A percentile compares a stretch with the other conserved stretches of the same genome.
Evolutionary conservation across 2,113 vertebrate species (phyloP).

Genomic region (Hippocampus mohnikei): DNA sequence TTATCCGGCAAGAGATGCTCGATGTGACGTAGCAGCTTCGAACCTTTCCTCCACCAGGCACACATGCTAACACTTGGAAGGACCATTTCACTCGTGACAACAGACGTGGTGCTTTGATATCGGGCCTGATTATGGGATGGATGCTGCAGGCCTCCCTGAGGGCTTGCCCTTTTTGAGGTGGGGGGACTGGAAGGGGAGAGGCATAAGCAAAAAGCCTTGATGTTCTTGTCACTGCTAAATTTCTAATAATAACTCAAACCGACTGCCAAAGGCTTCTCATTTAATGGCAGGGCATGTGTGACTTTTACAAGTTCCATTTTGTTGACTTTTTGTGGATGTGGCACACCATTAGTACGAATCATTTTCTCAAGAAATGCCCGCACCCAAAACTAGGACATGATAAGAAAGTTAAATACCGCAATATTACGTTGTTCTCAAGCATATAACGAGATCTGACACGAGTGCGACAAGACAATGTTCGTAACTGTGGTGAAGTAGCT

Average conservation of each 20-base stretch:
- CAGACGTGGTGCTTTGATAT: slow-evolving; percentile 17
- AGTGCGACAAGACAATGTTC: neutral
- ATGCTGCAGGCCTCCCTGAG: slow-evolving; percentile 35
- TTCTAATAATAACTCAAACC: slow-evolving; percentile 39
- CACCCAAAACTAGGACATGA: neutral
- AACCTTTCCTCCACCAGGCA: neutral
- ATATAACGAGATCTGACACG: neutral
- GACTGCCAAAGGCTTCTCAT: slow-evolving; percentile 32
- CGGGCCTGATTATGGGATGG: slow-evolving; percentile 37
- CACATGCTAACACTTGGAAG: neutral
- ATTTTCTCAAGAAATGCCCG: neutral
- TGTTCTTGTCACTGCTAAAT: slow-evolving; percentile 26
- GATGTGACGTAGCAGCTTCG: neutral
- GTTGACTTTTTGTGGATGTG: slow-evolving; percentile 12
- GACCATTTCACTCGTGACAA: slow-evolving; percentile 12
- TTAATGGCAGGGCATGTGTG: slow-evolving; percentile 29
- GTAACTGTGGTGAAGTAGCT: neutral
- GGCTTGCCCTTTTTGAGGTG: slow-evolving; percentile 42
- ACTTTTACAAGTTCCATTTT: slow-evolving; percentile 40
- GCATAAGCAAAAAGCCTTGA: slow-evolving; percentile 38
- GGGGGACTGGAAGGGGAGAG: slow-evolving; percentile 17
- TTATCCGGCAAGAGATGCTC: slow-evolving; percentile 12
- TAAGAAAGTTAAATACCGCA: neutral
- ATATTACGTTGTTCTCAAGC: neutral
- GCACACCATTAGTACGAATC: neutral